Evolutionary conservation across 1,140 invertebrate species (phyloP), one percentile per base, ranked within the genome.

Genomic region (Idris sp.): DNA sequence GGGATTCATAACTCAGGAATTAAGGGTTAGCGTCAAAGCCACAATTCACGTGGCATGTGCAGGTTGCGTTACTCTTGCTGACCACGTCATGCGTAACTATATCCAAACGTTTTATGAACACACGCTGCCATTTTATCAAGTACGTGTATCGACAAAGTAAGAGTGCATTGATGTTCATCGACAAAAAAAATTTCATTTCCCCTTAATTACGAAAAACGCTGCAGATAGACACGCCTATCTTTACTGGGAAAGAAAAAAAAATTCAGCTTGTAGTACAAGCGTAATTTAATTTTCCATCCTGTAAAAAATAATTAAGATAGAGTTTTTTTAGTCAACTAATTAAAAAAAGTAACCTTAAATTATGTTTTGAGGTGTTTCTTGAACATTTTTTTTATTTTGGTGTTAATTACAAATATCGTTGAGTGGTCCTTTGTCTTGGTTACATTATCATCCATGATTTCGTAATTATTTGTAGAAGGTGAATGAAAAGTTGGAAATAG

Each of bases 41-140:
- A 78, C 76, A 80, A 71, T 83, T 81, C 75, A 80, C 74, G 53
- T 82, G 71, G 78, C 80, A 82, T 81, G 77, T 74, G 77, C 77
- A 73, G 74, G 65, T 68, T 51, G 49, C 79, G 80, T 81, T 83
- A 82, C 77, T 80, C 80, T 82, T 78, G 68, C 65, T 76, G 51
- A 59, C 78, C 74, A 61, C 56, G 73, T 68, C 62, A 77, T 77
- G 74, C 74, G 64, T 72, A 79, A 44, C 25, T 14, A 40, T 40
- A 64, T 65, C 41, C 36, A 38, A 31, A 35, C 46, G 48, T 41
- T 71, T 58, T 64, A 58, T 62, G 53, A 75, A 46, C 25, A 30
- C 25, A 48, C 30, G 25, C 9, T 19, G 43, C 43, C 61, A 64
- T 74, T 69, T 61, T 72, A 67, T 59, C 67, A 53, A 58, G 59